phyloP scores from a whole-genome alignment of 2,113 vertebrate genomes.

The Sialia sialis region DNA sequence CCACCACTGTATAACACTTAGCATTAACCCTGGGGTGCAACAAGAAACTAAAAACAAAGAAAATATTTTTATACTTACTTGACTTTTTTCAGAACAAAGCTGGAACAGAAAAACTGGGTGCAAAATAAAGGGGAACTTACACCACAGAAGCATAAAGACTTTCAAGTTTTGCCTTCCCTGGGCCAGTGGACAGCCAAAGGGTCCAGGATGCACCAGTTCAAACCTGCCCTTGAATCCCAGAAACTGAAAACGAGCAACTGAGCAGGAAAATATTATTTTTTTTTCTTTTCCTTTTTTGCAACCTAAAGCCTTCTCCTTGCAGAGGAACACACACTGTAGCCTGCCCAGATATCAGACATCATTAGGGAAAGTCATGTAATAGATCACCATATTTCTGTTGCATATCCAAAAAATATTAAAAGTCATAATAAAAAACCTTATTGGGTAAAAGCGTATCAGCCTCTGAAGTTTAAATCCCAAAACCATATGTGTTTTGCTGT shows the following conservation, averaged over 20 bases:
- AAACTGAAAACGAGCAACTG: neutral
- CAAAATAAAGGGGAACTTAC: neutral
- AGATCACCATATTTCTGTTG: fast-evolving
- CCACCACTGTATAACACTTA: neutral
- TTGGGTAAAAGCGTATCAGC: neutral
- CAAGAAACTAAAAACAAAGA: neutral
- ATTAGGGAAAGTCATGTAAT: neutral
- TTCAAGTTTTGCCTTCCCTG: neutral
- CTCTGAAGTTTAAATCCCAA: neutral
- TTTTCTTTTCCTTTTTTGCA: neutral
- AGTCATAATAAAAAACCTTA: neutral
- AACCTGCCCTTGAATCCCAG: neutral
- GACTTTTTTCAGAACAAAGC: neutral
- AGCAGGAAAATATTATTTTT: neutral
- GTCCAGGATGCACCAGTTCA: neutral
- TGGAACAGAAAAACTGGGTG: neutral
- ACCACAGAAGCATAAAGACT: neutral
- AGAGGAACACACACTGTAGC: fast-evolving
- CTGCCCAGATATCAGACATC: neutral
- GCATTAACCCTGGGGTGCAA: neutral
- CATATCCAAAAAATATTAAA: neutral
- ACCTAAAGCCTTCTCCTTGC: neutral
- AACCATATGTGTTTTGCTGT: fast-evolving
- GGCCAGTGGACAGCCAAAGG: neutral
- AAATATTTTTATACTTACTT: neutral